Base-by-base conservation (phyloP, 2,797 vertebrate genomes). In the Coregonus suidteri region DNA sequence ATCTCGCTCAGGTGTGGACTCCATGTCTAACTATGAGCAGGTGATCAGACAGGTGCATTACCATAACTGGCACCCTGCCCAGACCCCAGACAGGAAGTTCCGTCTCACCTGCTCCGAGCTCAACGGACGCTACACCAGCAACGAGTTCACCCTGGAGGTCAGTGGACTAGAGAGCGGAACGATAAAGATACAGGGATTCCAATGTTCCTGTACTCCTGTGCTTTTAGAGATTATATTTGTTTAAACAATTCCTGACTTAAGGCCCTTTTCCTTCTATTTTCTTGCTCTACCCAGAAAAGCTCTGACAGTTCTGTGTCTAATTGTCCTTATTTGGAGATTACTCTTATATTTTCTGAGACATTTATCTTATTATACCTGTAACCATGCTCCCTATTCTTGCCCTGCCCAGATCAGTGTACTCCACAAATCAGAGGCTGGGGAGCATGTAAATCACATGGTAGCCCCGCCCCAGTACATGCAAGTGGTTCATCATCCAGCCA, bases 121-220 rank as follows among this genome's bases (percentile, higher is more conserved):
- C 77, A 99, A 97, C 0, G 98, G 98, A 14, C 96, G 96, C 52
- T 99, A 99, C 87, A 96, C 93, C 75, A 99, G 97, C 93, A 98
- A 99, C 7, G 96, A 97, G 80, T 98, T 98, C 89, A 96, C 94
- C 84, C 73, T 98, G 82, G 96, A 99, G 96, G 98, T 98, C 77
- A 91, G 93, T 83, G 11, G 11, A 13, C 34, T 31, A 34, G 41
- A 47, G 41, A 47, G 11, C 3, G 7, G 41, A 47, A 47, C 11
- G 9, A 25, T 25, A 62, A 62, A 7, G 6, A 20, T n/a, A 59
- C 18, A 59, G n/a, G n/a, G 3, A 54, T 20, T 14, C 34, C 20
- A 68, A 54, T 54, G 53, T 70, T 53, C 47, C 18, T 47, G 41
- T 47, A 9, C 41, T 53, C 47, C 18, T 47, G 41, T 47, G 41